A percentile compares a stretch with the other conserved stretches of the same genome.
Evolutionary conservation across 2,888 invertebrate genomes (phyloP).

Genomic region (Platycheirus rosarum): DNA sequence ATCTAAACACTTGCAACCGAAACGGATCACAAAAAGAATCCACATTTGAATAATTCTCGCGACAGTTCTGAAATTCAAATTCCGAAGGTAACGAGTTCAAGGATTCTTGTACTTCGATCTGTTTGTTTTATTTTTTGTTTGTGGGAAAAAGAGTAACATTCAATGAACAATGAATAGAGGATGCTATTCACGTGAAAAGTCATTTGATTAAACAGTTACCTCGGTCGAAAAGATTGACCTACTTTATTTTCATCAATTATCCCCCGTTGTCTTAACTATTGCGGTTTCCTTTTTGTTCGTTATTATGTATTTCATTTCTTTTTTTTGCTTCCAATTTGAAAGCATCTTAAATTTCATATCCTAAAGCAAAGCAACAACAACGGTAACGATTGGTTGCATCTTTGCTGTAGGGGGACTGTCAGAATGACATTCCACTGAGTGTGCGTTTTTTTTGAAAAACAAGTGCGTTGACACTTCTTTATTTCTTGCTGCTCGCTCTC

Average conservation of each 20-base stretch:
- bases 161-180: too few relatives aligned
- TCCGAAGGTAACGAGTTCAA: slow-evolving; percentile 74
- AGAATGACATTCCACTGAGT: slow-evolving; percentile 64
- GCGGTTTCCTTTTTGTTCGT: slow-evolving; percentile 31
- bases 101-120: slow-evolving; percentile 51
- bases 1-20: slow-evolving; percentile 63
- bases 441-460: slow-evolving; percentile 75
- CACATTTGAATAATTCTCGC: slow-evolving; percentile 65
- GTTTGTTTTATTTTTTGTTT: slow-evolving; percentile 10
- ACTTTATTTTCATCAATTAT: slow-evolving; percentile 76
- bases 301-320: slow-evolving; percentile 20
- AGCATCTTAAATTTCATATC: slow-evolving; percentile 61
- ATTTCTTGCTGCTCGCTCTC: slow-evolving; percentile 39
- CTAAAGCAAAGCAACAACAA: slow-evolving; percentile 23
- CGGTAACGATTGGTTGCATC: slow-evolving; percentile 23
- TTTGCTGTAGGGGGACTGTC: slow-evolving; percentile 24
- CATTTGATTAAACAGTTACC: slow-evolving; percentile 73
- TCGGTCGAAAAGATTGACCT: slow-evolving; percentile 77
- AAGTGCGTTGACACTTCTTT: slow-evolving; percentile 81
- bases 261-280: slow-evolving; percentile 44
- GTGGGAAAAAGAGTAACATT: slow-evolving; percentile 14
- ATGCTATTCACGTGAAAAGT: too few relatives aligned
- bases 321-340: slow-evolving; percentile 68
- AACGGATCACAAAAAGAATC: slow-evolving; percentile 38
- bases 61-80: slow-evolving; percentile 68